Evolutionary conservation across 1,140 invertebrate genomes (phyloP).

Genomic region (Lordiphosa clarofinis): DNA sequence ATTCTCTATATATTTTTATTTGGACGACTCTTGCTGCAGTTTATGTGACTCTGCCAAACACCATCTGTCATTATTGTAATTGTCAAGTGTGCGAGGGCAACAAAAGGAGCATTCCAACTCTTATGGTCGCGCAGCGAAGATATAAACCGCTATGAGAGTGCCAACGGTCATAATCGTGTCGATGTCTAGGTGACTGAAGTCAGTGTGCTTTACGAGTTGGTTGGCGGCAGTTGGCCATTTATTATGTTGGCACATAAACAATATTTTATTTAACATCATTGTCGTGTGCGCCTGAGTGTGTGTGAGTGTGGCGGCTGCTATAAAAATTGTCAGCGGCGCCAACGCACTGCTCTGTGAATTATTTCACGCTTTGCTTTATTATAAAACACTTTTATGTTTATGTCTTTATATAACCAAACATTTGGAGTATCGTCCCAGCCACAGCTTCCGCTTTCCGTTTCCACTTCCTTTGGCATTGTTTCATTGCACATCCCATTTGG

Average conservation of each 20-base stretch:
- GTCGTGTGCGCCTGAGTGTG: conserved; percentile 18
- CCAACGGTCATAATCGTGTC: conserved; percentile 43
- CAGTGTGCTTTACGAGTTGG: conserved; percentile 58
- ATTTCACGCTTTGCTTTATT: conserved; percentile 77
- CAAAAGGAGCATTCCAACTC: conserved; percentile 25
- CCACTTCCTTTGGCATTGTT: conserved; percentile 60
- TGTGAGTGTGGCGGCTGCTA: conserved; percentile 32
- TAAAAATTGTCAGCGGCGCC: conserved; percentile 71
- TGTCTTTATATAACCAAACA: conserved; percentile 74
- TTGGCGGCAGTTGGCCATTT: conserved; percentile 66
- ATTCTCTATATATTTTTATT: background rate
- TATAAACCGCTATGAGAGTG: conserved; percentile 53
- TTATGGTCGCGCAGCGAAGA: conserved; percentile 39
- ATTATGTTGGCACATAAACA: conserved; percentile 76
- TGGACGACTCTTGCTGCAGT: conserved; percentile 9
- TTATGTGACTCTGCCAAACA: conserved; percentile 31
- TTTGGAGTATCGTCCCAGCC: conserved; percentile 15
- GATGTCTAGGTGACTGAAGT: conserved; percentile 32
- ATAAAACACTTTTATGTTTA: conserved; percentile 75
- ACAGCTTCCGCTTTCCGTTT: conserved; percentile 39
- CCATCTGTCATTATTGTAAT: conserved; percentile 69
- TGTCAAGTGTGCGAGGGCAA: conserved; percentile 24
- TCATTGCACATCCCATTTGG: conserved; percentile 64
- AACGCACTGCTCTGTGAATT: conserved; percentile 58
- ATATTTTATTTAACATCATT: conserved; percentile 78